Base-by-base conservation (phyloP, 1,140 invertebrate species). In the Drosophila sulfurigaster region DNA sequence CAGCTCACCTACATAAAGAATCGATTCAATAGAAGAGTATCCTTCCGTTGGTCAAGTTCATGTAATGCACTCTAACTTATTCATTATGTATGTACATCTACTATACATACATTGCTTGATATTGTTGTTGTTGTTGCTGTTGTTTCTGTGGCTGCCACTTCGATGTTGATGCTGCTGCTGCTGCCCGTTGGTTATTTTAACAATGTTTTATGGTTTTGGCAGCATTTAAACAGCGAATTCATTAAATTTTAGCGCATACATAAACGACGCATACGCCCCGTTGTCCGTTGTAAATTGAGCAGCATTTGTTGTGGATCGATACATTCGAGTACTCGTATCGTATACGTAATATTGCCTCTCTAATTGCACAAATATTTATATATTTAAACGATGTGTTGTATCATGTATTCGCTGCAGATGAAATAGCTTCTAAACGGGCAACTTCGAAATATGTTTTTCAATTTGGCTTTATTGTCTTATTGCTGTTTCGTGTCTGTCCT, bases 171-270 rank as follows among this genome's bases (percentile, higher is more conserved):
- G 20, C 20, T 25, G 20, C 20, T 25, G n/a, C 16, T 25, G 54
- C 13, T 59, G 46, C 15, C 60, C 3, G 63, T 13, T 57, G 58
- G 43, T 66, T 43, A 70, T 63, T 75, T 68, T 28, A 70, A 75
- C 43, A 62, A 62, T 75, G 66, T 75, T 75, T 63, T 75, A 69
- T 75, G 72, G 72, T 70, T 75, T 75, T 75, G 72, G 66, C 66
- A 75, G 66, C 72, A 51, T 69, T 70, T 70, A 70, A 75, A 75
- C 30, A 70, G 58, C 66, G 72, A 57, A 75, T 70, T 75, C 71
- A 62, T 75, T 69, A 58, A 75, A 75, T 70, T 69, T 49, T 49
- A 56, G 66, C 60, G 49, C 35, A 45, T 56, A 56, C 49, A 54
- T 28, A 38, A 28, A 32, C 32, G 5, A 28, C 3, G 38, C n/a